Evolutionary conservation across 2,113 vertebrate genomes (phyloP), one percentile per base, ranked within the genome.

Genomic region (Tauraco erythrolophus): DNA sequence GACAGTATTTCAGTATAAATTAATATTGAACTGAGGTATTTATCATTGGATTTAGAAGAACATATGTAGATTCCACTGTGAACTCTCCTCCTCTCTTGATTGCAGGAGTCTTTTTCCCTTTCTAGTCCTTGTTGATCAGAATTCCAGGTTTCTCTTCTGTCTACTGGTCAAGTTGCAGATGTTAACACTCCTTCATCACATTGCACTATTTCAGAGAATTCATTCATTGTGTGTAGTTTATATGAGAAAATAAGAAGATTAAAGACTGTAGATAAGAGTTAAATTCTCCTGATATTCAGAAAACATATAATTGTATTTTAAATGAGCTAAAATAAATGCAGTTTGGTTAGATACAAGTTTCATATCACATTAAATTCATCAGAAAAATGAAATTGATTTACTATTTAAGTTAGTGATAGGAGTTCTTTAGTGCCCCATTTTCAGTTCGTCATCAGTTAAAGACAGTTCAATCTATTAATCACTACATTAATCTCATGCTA

Each of bases 401-500:
- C 66, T 89, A 75, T 88, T 93, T 71, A 92, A 95, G 95, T 97
- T 95, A 96, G 83, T 70, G 18, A 31, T 74, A 48, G 46, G 51
- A 85, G 13, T 25, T 88, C 50, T 94, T 91, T 91, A 83, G 21
- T 86, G 39, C 8, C 84, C 48, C 21, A 68, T 89, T 93, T 92
- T 77, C 61, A 86, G 75, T 94, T 97, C 97, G 82, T 82, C 48
- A 90, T 91, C 60, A 88, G 86, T 97, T 92, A 92, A 92, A 95
- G 64, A 70, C 69, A 93, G 62, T 80, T 96, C 75, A 74, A 65
- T 88, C 84, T 95, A 87, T 95, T 96, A 97, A 97, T 96, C 79
- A 92, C 66, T 87, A 87, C 57, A 88, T 87, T 92, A 98, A 94
- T 97, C 58, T 94, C 48, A 94, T 50, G 46, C 50, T 96, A 95